A percentile compares a stretch with the other conserved stretches of the same genome.
Conservation (phyloP, 1,140 invertebrate genomes). For the Magallana gigas region DNA sequence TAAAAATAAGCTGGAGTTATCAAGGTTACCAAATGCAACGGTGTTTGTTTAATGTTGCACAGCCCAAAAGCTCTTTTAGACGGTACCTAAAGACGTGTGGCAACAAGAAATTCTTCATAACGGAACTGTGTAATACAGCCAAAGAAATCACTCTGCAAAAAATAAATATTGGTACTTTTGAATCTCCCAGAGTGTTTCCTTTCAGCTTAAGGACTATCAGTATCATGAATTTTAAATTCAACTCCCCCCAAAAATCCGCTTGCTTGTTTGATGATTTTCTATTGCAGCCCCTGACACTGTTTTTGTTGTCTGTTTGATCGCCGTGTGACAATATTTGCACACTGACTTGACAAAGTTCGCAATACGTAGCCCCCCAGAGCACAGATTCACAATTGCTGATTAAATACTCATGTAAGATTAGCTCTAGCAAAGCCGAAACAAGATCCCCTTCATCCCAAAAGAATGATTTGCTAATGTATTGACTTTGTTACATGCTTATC, state of each 20-base stretch:
- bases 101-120: neutral
- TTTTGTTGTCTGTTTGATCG: neutral
- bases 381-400: conserved; percentile 12
- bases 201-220: conserved; percentile 8
- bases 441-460: neutral
- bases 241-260: neutral
- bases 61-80: neutral
- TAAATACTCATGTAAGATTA: conserved; percentile 32
- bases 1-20: neutral
- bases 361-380: neutral
- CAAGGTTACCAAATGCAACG: neutral
- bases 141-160: neutral
- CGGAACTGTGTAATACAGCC: neutral
- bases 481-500: neutral
- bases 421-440: neutral
- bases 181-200: conserved; percentile 20
- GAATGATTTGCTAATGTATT: conserved; percentile 29
- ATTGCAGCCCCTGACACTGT: conserved; percentile 2
- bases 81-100: neutral
- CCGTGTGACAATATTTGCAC: conserved; percentile 2
- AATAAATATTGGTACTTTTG: neutral
- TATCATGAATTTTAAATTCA: conserved; percentile 15
- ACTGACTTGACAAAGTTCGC: conserved; percentile 29
- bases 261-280: conserved; percentile 14
- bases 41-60: neutral